Conservation (phyloP, 2,888 invertebrate genomes). For the Parthenolecanium corni region DNA sequence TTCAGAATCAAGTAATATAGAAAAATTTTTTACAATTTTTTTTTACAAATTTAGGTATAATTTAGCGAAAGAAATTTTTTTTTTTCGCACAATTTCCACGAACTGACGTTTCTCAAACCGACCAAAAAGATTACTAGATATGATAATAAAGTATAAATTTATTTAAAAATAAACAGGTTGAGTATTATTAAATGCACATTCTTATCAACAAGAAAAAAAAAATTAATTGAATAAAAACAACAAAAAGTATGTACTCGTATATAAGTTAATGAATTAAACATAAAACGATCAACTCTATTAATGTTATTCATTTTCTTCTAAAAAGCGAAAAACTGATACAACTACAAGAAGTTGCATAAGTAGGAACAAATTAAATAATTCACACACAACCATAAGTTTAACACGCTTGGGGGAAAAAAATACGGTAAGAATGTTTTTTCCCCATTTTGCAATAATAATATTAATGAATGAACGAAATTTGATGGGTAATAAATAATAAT, state of each 20-base stretch:
- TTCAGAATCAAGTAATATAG: no score
- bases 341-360: not conserved
- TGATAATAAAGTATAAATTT: slow-evolving; percentile 26
- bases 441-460: not conserved
- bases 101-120: not conserved
- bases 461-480: not conserved
- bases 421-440: not conserved
- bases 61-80: no score
- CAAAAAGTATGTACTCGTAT: not conserved
- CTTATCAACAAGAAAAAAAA: slow-evolving; percentile 22
- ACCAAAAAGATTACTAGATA: not conserved
- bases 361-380: slow-evolving; percentile 1
- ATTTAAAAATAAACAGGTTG: slow-evolving; percentile 21
- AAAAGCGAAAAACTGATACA: slow-evolving; percentile 1
- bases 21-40: no score
- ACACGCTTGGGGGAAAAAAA: not conserved
- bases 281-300: no score
- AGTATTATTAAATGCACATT: slow-evolving; percentile 26
- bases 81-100: no score
- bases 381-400: slow-evolving; percentile 15
- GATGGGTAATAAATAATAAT: not conserved
- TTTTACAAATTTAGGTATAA: no score
- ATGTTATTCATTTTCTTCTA: slow-evolving; percentile 3
- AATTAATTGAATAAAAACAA: slow-evolving; percentile 7
- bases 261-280: not conserved